These are phyloP conservation scores for Seriola dumerili DNA, from an alignment of 2,113 vertebrate species.

Conservation along the genomic window DNA sequence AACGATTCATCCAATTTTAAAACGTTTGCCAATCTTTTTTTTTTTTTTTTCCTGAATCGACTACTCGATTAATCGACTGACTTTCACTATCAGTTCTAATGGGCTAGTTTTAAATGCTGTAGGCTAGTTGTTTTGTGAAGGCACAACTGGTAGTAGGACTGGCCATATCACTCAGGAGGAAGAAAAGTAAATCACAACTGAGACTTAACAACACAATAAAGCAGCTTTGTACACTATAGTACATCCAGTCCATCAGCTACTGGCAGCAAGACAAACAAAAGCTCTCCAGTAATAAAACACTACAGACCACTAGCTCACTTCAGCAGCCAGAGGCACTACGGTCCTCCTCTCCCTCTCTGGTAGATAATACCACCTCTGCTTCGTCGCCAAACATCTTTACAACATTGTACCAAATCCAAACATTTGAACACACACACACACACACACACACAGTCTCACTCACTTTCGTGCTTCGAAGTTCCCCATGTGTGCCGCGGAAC, in stretches of 20 bases:
- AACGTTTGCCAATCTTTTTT: background rate
- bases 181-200: constrained; percentile 6
- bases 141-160: background rate
- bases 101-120: background rate
- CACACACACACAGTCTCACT: constrained; percentile 65
- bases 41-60: background rate
- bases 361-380: background rate
- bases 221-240: background rate
- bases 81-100: background rate
- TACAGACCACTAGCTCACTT: constrained; percentile 16
- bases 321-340: constrained; percentile 11
- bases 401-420: background rate
- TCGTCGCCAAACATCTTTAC: background rate
- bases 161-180: background rate
- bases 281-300: constrained; percentile 23
- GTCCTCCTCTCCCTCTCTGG: constrained; percentile 26
- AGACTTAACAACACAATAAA: constrained; percentile 4
- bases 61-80: background rate
- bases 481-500: constrained; percentile 89
- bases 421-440: constrained; percentile 5
- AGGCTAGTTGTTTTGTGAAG: background rate
- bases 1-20: background rate
- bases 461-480: constrained; percentile 89
- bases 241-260: background rate
- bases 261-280: constrained; percentile 45